Conservation (phyloP, 2,888 invertebrate genomes). For the Standfussiana lucernea region DNA sequence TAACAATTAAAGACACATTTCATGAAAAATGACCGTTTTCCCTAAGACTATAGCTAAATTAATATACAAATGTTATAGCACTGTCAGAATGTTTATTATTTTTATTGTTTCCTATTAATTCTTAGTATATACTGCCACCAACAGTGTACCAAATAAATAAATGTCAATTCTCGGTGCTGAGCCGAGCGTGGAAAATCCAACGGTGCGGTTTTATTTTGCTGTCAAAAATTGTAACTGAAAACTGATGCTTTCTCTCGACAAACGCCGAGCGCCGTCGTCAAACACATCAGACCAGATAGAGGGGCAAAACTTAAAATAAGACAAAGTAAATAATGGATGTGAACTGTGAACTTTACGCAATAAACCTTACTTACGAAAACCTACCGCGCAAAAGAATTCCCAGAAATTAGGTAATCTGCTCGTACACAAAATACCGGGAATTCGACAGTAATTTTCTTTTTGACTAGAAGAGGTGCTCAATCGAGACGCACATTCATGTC, state of each 20-base stretch:
- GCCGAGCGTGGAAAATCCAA: background rate
- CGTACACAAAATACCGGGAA: background rate
- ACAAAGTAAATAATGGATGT: background rate
- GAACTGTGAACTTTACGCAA: background rate
- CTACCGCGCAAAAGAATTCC: background rate
- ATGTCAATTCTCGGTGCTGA: background rate
- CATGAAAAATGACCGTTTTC: background rate
- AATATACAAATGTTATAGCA: background rate
- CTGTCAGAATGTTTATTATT: background rate
- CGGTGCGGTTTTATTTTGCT: background rate
- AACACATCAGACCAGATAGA: background rate
- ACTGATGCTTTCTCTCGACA: background rate
- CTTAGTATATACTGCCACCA: too few species aligned
- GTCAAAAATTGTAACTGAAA: background rate
- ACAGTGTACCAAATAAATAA: too few species aligned
- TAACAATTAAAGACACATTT: too few species aligned
- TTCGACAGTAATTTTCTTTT: constrained; percentile 18
- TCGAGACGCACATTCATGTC: constrained; percentile 30
- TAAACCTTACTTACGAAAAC: background rate
- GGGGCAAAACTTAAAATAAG: background rate
- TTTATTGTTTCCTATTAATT: too few species aligned
- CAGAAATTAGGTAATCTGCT: background rate
- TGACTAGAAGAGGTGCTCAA: constrained; percentile 23
- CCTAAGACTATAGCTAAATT: background rate
- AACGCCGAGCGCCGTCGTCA: background rate